phyloP scores from a whole-genome alignment of 2,797 vertebrate species.

The Synanceia verrucosa region DNA sequence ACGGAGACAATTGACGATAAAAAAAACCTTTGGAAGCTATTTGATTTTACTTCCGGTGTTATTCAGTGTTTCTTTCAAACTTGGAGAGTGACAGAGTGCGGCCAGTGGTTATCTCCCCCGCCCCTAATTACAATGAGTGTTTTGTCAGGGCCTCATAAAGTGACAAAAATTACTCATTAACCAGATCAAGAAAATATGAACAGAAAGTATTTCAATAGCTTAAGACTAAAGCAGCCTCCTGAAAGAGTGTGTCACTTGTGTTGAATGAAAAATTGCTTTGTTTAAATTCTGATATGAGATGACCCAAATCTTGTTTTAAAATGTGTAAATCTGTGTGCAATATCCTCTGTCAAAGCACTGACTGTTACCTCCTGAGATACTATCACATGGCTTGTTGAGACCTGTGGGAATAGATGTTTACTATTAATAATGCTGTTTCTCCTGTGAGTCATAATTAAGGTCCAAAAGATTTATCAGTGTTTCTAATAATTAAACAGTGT shows the following conservation, averaged over 20 bases:
- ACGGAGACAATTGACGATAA: too few species aligned
- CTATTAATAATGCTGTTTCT: not conserved
- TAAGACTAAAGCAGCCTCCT: not conserved
- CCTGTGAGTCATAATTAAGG: not conserved
- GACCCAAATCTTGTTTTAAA: not conserved
- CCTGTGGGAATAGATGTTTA: not conserved
- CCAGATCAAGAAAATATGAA: not conserved
- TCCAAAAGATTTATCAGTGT: not conserved
- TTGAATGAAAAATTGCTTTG: not conserved
- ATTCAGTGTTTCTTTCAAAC: not conserved
- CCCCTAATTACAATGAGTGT: not conserved
- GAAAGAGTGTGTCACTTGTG: not conserved
- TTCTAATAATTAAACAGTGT: not conserved
- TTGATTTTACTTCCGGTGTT: conserved; percentile 1
- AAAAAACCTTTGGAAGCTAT: not conserved
- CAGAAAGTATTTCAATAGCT: not conserved
- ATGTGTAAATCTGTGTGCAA: not conserved
- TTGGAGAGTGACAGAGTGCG: not conserved
- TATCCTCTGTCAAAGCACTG: not conserved
- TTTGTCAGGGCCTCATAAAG: not conserved
- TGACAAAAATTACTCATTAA: not conserved
- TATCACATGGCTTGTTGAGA: not conserved
- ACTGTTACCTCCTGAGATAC: not conserved
- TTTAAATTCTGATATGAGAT: not conserved
- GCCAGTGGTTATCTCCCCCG: not conserved